Conservation (phyloP, 2,888 invertebrate genomes). For the Elegia similella region DNA sequence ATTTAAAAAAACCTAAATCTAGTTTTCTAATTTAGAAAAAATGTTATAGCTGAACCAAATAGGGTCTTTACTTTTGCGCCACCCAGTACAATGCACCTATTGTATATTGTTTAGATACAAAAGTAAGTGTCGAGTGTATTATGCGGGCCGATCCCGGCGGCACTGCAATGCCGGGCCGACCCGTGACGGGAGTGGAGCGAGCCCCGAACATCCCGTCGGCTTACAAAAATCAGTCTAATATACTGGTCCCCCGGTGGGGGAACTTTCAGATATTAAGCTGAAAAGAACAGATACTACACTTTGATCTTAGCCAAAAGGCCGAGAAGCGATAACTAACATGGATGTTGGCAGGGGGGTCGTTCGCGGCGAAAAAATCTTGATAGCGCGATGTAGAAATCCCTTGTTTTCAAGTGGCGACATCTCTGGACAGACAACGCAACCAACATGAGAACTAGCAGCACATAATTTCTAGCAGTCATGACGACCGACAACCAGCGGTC, state of each 20-base stretch:
- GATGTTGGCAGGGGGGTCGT: background rate
- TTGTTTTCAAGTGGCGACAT: background rate
- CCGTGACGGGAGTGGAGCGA: constrained; percentile 17
- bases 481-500: too few species aligned
- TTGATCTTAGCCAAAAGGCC: constrained; percentile 18
- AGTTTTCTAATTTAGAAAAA: too few species aligned
- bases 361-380: background rate
- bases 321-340: constrained; percentile 10
- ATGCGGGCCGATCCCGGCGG: constrained; percentile 12
- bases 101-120: too few species aligned
- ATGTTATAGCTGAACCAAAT: too few species aligned
- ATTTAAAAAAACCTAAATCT: too few species aligned
- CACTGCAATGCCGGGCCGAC: constrained; percentile 18
- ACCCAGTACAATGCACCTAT: too few species aligned
- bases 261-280: constrained; percentile 18
- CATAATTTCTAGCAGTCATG: too few species aligned
- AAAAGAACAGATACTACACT: constrained; percentile 18
- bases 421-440: background rate
- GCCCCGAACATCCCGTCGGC: constrained; percentile 16
- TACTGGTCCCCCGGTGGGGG: constrained; percentile 16
- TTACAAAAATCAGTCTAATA: constrained; percentile 17
- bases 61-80: too few species aligned
- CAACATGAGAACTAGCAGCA: too few species aligned
- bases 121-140: too few species aligned
- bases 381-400: background rate